Conservation (phyloP, 1,140 invertebrate genomes). For the Hylyphantes graminicola region DNA sequence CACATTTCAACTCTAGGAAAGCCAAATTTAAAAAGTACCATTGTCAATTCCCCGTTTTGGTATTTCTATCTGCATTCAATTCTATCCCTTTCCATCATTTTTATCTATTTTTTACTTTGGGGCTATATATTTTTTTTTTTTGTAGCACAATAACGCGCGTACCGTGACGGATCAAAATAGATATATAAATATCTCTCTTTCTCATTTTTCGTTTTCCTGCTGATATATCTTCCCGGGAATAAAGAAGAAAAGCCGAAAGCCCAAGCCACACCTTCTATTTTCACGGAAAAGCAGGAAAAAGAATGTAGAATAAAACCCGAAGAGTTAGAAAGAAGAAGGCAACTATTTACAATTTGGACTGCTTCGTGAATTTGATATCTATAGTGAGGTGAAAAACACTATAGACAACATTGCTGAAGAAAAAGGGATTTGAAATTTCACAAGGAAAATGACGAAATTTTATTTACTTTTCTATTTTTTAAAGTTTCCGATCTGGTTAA, state of each 20-base stretch:
- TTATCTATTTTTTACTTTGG: conserved; percentile 19
- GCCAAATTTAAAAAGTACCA: conserved; percentile 40
- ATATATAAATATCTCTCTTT: conserved; percentile 42
- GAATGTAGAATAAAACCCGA: background rate
- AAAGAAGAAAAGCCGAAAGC: conserved; percentile 21
- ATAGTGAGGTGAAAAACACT: too few species aligned
- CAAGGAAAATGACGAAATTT: too few species aligned
- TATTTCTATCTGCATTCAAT: conserved; percentile 39
- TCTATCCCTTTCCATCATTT: conserved; percentile 41
- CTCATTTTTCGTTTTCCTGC: background rate
- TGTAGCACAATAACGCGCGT: conserved; percentile 28
- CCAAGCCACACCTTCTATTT: conserved; percentile 24
- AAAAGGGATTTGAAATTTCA: too few species aligned
- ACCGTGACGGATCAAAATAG: conserved; percentile 39
- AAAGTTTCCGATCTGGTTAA: too few species aligned
- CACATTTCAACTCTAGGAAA: conserved; percentile 23
- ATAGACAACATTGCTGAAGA: too few species aligned
- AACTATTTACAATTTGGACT: conserved; percentile 24
- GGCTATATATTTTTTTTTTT: conserved; percentile 44
- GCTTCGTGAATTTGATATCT: conserved; percentile 30
- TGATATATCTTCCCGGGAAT: conserved; percentile 8
- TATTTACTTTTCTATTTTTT: too few species aligned
- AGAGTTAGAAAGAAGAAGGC: background rate
- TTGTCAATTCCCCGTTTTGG: conserved; percentile 39
- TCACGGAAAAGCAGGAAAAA: background rate